Percentiles rank a stretch among this genome's conserved stretches.
These are phyloP conservation scores for Lycia hirtaria DNA, from an alignment of 2,888 invertebrate species.

Conservation along the genomic window DNA sequence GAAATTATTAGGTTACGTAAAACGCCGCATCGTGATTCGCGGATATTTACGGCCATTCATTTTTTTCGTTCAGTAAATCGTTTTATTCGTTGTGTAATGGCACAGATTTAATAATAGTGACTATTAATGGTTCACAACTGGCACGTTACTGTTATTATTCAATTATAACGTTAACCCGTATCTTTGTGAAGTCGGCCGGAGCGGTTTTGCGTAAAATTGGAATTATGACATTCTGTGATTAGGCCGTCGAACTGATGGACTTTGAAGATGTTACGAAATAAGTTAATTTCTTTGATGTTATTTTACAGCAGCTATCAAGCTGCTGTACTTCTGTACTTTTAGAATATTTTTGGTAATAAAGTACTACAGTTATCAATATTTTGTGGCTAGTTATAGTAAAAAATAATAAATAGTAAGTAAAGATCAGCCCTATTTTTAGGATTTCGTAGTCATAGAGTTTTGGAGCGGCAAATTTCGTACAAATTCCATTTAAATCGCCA, in stretches of 20 bases:
- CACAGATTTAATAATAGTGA: slow-evolving; percentile 14
- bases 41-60: slow-evolving; percentile 42
- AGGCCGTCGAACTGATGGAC: background rate
- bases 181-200: slow-evolving; percentile 21
- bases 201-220: slow-evolving; percentile 32
- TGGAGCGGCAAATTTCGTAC: too few species aligned
- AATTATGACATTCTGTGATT: slow-evolving; percentile 21
- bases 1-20: slow-evolving; percentile 19
- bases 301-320: too few species aligned
- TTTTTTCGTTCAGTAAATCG: slow-evolving; percentile 26
- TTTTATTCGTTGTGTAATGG: slow-evolving; percentile 31
- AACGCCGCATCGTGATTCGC: slow-evolving; percentile 37
- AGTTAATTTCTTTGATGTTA: background rate
- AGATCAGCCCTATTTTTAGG: too few species aligned
- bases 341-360: too few species aligned
- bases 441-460: too few species aligned
- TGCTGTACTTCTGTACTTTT: too few species aligned
- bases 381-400: too few species aligned
- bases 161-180: slow-evolving; percentile 34
- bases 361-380: too few species aligned
- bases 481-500: too few species aligned
- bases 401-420: too few species aligned
- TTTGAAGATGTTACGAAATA: slow-evolving; percentile 11
- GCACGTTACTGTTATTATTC: slow-evolving; percentile 39
- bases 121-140: slow-evolving; percentile 16